A percentile compares a stretch with the other conserved stretches of the same genome.
Conservation (phyloP, 2,888 invertebrate species). For the Nysson spinosus region DNA sequence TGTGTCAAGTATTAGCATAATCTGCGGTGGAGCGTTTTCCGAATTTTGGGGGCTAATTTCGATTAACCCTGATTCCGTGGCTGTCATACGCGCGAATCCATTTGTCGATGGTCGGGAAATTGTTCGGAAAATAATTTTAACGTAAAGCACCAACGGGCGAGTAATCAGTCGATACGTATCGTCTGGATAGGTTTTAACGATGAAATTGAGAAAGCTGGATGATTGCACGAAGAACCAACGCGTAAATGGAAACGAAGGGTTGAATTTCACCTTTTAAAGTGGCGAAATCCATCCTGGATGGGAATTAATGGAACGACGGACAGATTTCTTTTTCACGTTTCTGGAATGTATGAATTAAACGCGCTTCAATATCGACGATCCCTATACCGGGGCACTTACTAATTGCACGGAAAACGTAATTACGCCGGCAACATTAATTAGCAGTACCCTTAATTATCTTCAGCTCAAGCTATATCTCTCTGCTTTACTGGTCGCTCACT, state of each 20-base stretch:
- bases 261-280: no score
- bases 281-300: no score
- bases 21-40: no score
- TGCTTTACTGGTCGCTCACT: no score
- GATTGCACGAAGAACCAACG: no score
- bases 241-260: no score
- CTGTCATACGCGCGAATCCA: no score
- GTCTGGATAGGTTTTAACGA: not conserved
- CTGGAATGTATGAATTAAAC: not conserved
- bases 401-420: constrained; percentile 32
- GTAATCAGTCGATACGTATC: not conserved
- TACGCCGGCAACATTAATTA: constrained; percentile 49
- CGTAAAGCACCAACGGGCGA: not conserved
- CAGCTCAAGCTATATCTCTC: constrained; percentile 1
- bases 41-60: not conserved
- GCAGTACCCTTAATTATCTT: constrained; percentile 47
- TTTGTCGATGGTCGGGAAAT: not conserved
- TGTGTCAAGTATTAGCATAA: no score
- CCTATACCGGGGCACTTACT: no score
- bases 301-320: no score
- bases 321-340: no score
- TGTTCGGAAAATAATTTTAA: not conserved
- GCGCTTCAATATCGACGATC: not conserved
- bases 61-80: not conserved
- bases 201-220: not conserved